Base-by-base conservation (phyloP, 2,797 vertebrate genomes). In the Sphaeramia orbicularis region DNA sequence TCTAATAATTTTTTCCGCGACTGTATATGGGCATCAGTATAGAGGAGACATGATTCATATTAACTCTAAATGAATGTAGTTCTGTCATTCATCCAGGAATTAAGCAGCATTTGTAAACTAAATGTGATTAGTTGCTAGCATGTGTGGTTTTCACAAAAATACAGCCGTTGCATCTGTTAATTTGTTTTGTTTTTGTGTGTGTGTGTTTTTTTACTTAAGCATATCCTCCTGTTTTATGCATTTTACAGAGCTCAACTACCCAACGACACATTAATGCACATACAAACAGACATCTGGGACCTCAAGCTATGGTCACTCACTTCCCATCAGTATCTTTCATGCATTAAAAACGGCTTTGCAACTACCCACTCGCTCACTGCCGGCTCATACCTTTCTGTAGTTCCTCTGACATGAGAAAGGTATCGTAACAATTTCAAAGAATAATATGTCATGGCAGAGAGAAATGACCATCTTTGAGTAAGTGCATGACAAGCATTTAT, bases 401-500 rank as follows among this genome's bases (percentile, higher is more conserved):
- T 61, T 62, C 24, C 11, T 18, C 4, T 70, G 61, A 70, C 65
- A 72, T 36, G 19, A 41, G 48, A 60, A 71, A 75, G 12, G 0
- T 19, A 55, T 66, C 66, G 71, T 55, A 69, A 74, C 18, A 54
- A 42, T 61, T 71, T 63, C 51, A 77, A 52, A 65, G 38, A 55
- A 74, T 52, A 59, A 68, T 52, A 24, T 37, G 44, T 47, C 38
- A 30, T 65, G 12, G 59, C 55, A 52, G 72, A 68, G 50, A 74
- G 37, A 74, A 86, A 81, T 78, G 41, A 59, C 69, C 65, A 42
- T 73, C 74, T 71, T 63, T 40, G 51, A 66, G 65, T 65, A 54
- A 62, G 70, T 70, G 71, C 41, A 62, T 67, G 78, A 81, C 66
- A 64, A 65, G 62, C 74, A 21, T 71, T 85, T 56, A 68, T 74